These are phyloP conservation scores for Pecten maximus DNA, from an alignment of 2,888 invertebrate genomes.

Conservation along the genomic window DNA sequence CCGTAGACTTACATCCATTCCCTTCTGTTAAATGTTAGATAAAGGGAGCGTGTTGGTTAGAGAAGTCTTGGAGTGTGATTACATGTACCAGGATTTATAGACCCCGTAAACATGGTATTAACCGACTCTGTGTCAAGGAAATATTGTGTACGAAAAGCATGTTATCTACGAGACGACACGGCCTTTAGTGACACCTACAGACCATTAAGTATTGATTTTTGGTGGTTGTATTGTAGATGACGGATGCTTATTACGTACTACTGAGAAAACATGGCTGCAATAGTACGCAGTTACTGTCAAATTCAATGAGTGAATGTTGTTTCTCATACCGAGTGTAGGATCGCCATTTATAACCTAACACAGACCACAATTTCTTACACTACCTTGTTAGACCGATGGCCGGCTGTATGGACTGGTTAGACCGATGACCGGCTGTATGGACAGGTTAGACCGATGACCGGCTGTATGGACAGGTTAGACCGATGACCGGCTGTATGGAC, in stretches of 20 bases:
- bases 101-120: background rate
- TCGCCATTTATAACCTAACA: background rate
- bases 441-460: too few relatives aligned
- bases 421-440: too few relatives aligned
- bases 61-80: background rate
- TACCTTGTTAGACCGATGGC: too few relatives aligned
- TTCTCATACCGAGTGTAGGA: background rate
- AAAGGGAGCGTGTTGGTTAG: background rate
- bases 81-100: background rate
- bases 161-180: background rate
- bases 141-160: background rate
- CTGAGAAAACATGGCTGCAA: background rate
- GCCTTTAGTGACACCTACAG: background rate
- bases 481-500: too few relatives aligned
- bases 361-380: background rate
- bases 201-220: constrained; percentile 3
- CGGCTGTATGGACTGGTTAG: too few relatives aligned
- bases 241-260: constrained; percentile 3
- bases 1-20: background rate
- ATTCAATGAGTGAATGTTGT: background rate
- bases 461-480: too few relatives aligned
- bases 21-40: background rate
- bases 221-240: background rate
- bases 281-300: constrained; percentile 19
- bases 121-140: background rate